Percentiles rank a stretch among this genome's conserved stretches.
phyloP scores from a whole-genome alignment of 2,888 invertebrate genomes.

The Hirtodrosophila histrioides region DNA sequence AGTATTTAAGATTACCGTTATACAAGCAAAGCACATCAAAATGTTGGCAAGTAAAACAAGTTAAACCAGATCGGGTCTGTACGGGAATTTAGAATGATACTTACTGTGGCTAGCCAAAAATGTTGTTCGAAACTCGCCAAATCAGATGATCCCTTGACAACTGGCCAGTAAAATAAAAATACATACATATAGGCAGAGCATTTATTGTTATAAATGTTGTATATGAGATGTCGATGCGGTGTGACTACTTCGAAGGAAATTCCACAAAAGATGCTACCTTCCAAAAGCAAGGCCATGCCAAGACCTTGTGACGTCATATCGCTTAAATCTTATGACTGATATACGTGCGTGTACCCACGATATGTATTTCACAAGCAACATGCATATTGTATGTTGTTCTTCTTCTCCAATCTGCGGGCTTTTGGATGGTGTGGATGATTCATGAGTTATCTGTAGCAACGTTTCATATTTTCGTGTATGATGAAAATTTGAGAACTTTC shows the following conservation, averaged over 20 bases:
- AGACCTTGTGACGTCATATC: slow-evolving; percentile 71
- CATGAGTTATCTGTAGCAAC: slow-evolving; percentile 29
- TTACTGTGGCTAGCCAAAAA: slow-evolving; percentile 41
- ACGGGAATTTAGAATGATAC: slow-evolving; percentile 35
- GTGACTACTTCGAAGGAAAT: slow-evolving; percentile 65
- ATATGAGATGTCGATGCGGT: slow-evolving; percentile 15
- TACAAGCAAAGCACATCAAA: slow-evolving; percentile 22
- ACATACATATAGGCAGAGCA: slow-evolving; percentile 26
- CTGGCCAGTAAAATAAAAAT: slow-evolving; percentile 44
- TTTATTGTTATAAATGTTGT: slow-evolving; percentile 26
- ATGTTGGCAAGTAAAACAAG: slow-evolving; percentile 54
- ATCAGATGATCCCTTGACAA: slow-evolving; percentile 43
- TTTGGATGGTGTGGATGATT: slow-evolving; percentile 28
- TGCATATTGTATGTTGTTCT: slow-evolving; percentile 37
- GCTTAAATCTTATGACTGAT: slow-evolving; percentile 21
- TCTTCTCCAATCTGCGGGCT: slow-evolving; percentile 44
- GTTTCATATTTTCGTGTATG: slow-evolving; percentile 21
- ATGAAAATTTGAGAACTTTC: slow-evolving; percentile 34
- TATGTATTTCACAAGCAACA: slow-evolving; percentile 28
- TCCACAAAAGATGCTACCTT: slow-evolving; percentile 42
- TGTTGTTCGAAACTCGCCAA: slow-evolving; percentile 27
- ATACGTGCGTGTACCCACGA: neutral
- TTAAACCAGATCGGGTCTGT: slow-evolving; percentile 61
- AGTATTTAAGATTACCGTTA: slow-evolving; percentile 73
- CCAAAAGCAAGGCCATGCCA: slow-evolving; percentile 49